A percentile compares a stretch with the other conserved stretches of the same genome.
Evolutionary conservation across 2,888 invertebrate species (phyloP).

Genomic region (Gerris lacustris): DNA sequence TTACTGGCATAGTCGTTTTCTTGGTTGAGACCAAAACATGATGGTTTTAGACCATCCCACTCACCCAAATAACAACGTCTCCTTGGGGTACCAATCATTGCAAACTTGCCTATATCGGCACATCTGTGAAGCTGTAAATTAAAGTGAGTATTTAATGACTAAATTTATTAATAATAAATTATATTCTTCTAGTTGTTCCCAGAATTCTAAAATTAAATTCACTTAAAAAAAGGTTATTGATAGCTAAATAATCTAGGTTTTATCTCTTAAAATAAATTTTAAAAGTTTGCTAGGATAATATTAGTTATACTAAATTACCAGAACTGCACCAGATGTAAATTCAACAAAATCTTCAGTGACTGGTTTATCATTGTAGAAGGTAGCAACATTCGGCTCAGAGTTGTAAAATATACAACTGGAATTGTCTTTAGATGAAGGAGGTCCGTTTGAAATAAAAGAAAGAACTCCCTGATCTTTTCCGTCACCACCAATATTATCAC

Average conservation of each 20-base stretch:
- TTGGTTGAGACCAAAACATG: conserved; percentile 70
- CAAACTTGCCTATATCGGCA: conserved; percentile 74
- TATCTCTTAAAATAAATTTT: too few species aligned
- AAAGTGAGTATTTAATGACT: neutral
- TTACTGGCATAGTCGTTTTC: conserved; percentile 74
- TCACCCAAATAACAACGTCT: conserved; percentile 62
- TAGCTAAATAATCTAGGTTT: too few species aligned
- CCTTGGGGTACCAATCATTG: conserved; percentile 60
- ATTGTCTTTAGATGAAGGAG: conserved; percentile 40
- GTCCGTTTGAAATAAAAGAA: conserved; percentile 27
- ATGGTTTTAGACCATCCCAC: conserved; percentile 67
- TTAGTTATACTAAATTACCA: conserved; percentile 43
- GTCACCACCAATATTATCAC: neutral
- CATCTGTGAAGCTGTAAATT: conserved; percentile 48
- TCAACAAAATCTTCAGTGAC: conserved; percentile 63
- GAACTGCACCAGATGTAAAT: conserved; percentile 59
- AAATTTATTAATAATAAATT: too few species aligned
- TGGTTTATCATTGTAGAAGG: conserved; percentile 67
- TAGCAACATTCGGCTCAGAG: conserved; percentile 64
- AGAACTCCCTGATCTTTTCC: conserved; percentile 27
- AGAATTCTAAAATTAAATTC: too few species aligned
- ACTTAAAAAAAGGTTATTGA: too few species aligned
- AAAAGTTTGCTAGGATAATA: neutral
- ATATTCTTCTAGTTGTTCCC: too few species aligned
- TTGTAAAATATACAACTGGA: conserved; percentile 64